Evolutionary conservation across 2,888 invertebrate species (phyloP).

Genomic region (Ischnura elegans): DNA sequence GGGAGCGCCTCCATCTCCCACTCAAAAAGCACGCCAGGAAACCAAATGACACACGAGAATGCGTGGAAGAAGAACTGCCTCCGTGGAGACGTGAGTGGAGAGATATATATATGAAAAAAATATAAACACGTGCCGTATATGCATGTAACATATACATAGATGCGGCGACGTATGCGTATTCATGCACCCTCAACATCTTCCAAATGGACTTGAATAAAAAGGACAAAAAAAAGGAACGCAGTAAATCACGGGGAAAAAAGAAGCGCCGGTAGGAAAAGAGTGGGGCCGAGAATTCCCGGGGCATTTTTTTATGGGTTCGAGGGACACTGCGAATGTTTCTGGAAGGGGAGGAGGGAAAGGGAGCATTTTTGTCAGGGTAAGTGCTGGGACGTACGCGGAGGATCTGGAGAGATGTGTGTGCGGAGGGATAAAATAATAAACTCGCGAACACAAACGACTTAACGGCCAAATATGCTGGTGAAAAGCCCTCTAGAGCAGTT

Average conservation of each 20-base stretch:
- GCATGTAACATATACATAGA: background rate
- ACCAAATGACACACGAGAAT: conserved; percentile 16
- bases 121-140: background rate
- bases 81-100: background rate
- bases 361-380: background rate
- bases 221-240: conserved; percentile 31
- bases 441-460: conserved; percentile 46
- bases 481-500: background rate
- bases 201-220: conserved; percentile 18
- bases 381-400: background rate
- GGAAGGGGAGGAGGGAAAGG: background rate
- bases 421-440: conserved; percentile 28
- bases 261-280: background rate
- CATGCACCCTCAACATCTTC: conserved; percentile 11
- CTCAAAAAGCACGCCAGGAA: conserved; percentile 15
- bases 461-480: conserved; percentile 25
- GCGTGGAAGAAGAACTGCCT: background rate
- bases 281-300: background rate
- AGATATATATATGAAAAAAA: background rate
- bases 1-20: background rate
- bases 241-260: conserved; percentile 49
- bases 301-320: background rate
- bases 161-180: background rate
- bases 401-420: background rate
- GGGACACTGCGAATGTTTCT: background rate